Evolutionary conservation across 2,113 vertebrate genomes (phyloP).

Genomic region (Lathamus discolor): DNA sequence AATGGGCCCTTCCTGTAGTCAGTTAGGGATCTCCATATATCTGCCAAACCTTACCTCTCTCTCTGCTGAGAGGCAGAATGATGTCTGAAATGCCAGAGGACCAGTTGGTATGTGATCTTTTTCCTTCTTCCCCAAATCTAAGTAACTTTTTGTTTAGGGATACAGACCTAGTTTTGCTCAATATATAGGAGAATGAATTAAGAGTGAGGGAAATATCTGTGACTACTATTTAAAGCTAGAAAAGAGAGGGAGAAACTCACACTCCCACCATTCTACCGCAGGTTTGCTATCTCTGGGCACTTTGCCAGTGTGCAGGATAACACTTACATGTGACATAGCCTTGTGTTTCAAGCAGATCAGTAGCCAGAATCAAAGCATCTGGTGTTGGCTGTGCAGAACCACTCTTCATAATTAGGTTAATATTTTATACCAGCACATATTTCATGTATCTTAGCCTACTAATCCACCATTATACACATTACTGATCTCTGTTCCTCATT

Average conservation of each 20-base stretch:
- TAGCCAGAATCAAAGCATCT: conserved; percentile 54
- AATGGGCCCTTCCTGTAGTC: background rate
- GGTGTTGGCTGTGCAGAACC: conserved; percentile 48
- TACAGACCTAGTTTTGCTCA: background rate
- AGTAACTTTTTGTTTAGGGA: background rate
- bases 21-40: background rate
- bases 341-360: conserved; percentile 39
- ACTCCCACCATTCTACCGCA: background rate
- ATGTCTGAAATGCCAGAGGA: background rate
- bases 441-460: conserved; percentile 15
- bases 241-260: background rate
- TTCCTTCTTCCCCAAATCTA: background rate
- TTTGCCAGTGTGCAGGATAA: background rate
- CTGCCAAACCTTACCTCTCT: background rate
- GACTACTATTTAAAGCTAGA: background rate
- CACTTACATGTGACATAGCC: background rate
- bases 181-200: background rate
- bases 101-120: background rate
- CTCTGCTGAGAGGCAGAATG: background rate
- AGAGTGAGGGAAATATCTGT: background rate
- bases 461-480: background rate
- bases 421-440: conserved; percentile 40
- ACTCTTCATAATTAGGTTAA: conserved; percentile 59
- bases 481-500: background rate
- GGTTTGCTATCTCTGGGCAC: background rate